These are phyloP conservation scores for Gryllus bimaculatus DNA, from an alignment of 1,140 invertebrate genomes.

Conservation along the genomic window DNA sequence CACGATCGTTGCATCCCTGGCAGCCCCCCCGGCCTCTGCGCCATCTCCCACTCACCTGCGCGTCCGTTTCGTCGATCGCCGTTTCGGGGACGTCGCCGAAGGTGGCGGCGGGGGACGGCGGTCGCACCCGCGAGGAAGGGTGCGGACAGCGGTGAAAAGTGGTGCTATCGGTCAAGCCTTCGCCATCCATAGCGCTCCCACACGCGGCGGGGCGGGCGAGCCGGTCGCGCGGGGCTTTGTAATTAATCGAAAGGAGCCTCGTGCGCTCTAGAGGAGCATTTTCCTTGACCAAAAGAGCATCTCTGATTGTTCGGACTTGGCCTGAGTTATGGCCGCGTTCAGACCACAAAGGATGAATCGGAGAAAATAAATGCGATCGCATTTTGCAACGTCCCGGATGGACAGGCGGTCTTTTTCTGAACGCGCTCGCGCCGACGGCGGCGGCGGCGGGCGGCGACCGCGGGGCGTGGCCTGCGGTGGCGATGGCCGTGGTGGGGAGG, in stretches of 20 bases:
- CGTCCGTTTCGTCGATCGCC: neutral
- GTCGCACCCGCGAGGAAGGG: neutral
- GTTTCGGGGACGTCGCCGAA: neutral
- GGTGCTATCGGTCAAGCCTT: neutral
- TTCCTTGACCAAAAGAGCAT: conserved; percentile 1
- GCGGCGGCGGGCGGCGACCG: too few relatives aligned
- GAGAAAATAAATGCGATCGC: neutral
- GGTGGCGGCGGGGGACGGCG: too few relatives aligned
- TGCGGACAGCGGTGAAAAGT: neutral
- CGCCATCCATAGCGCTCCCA: neutral
- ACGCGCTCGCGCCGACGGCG: too few relatives aligned
- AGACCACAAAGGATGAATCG: neutral
- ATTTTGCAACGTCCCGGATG: neutral
- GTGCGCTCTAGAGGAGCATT: neutral
- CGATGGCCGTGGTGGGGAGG: neutral
- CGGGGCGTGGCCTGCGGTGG: too few relatives aligned
- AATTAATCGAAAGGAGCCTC: neutral
- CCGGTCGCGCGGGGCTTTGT: neutral
- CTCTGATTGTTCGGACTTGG: neutral
- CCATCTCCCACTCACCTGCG: too few relatives aligned
- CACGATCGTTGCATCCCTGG: too few relatives aligned
- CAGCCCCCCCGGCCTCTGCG: too few relatives aligned
- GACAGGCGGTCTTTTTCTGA: neutral
- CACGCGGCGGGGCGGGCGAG: too few relatives aligned
- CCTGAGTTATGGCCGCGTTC: neutral